phyloP scores from a whole-genome alignment of 2,113 vertebrate genomes.

The Sakesphorus luctuosus region DNA sequence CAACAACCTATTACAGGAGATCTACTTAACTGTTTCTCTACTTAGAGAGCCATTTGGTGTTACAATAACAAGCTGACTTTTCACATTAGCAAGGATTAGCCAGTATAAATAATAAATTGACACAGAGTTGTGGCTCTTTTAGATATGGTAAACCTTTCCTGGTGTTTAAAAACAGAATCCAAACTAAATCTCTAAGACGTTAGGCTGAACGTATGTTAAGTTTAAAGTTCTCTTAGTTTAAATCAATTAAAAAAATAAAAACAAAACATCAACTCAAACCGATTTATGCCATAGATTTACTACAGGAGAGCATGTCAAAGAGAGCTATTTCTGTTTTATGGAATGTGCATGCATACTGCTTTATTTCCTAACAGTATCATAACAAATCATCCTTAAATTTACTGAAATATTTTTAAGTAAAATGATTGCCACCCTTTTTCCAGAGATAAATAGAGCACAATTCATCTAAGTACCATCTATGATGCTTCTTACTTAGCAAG shows the following conservation, averaged over 20 bases:
- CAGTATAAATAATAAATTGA: conserved; percentile 75
- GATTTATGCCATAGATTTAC: conserved; percentile 29
- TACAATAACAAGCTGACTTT: conserved; percentile 74
- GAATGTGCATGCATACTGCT: not conserved
- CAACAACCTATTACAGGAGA: conserved; percentile 73
- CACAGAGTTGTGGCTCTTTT: conserved; percentile 42
- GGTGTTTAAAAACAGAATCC: conserved; percentile 31
- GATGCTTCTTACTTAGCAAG: conserved; percentile 10
- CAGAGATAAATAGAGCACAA: not conserved
- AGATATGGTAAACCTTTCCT: conserved; percentile 45
- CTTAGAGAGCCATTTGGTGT: conserved; percentile 74
- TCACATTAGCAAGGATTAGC: conserved; percentile 73
- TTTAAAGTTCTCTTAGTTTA: not conserved
- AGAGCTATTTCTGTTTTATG: conserved; percentile 18
- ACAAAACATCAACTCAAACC: not conserved
- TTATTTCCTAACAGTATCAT: conserved; percentile 24
- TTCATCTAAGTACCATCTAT: not conserved
- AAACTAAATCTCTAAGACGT: not conserved
- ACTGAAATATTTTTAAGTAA: conserved; percentile 21
- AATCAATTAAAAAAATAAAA: not conserved
- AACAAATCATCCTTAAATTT: conserved; percentile 17
- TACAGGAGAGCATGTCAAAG: not conserved
- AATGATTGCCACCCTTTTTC: not conserved
- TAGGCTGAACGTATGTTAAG: not conserved
- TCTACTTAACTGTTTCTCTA: conserved; percentile 77